Conservation (phyloP, 2,888 invertebrate genomes). For the Pristionchus fissidentatus region DNA sequence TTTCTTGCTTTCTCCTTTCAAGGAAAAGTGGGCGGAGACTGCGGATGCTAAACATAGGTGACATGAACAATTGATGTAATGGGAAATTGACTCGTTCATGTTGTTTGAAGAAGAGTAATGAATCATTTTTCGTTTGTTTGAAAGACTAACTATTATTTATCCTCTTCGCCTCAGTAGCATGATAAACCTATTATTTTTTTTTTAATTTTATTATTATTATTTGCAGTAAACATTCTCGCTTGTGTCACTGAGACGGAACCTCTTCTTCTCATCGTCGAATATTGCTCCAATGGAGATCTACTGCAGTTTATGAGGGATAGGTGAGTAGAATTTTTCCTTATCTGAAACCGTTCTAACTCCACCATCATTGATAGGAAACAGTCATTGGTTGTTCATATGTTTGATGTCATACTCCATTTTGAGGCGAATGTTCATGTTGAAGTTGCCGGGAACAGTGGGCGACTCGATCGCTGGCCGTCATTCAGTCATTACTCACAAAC, state of each 20-base stretch:
- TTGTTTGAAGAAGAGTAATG: no score
- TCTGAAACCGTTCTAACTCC: not conserved
- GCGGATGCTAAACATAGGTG: no score
- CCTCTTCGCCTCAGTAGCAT: not conserved
- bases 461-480: not conserved
- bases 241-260: constrained; percentile 80
- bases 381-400: no score
- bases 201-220: not conserved
- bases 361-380: no score
- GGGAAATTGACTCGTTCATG: no score
- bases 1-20: no score
- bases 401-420: not conserved
- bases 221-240: constrained; percentile 89
- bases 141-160: no score
- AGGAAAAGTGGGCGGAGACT: no score
- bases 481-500: constrained; percentile 63
- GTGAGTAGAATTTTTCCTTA: constrained; percentile 78
- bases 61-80: no score
- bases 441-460: constrained; percentile 1
- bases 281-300: constrained; percentile 85
- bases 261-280: constrained; percentile 79
- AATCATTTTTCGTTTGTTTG: no score
- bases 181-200: not conserved
- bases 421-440: constrained; percentile 30
- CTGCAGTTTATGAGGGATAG: constrained; percentile 93